Percentiles rank a stretch among this genome's conserved stretches.
phyloP scores from a whole-genome alignment of 30 jellyfish, hydroid and myxozoan species.

The Catostylus mosaicus region DNA sequence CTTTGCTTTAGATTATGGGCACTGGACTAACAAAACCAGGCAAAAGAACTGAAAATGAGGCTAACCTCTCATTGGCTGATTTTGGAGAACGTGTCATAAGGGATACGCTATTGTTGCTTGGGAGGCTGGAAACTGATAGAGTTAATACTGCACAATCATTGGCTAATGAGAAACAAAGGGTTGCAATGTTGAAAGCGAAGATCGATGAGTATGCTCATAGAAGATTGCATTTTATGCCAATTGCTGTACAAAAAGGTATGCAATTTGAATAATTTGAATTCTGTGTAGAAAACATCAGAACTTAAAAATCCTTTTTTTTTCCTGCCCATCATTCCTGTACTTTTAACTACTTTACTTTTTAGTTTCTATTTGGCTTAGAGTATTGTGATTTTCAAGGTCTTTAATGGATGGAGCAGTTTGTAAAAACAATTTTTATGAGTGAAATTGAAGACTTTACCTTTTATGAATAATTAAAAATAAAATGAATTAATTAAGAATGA shows the following conservation, averaged over 20 bases:
- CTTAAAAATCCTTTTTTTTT: too few species aligned
- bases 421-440: too few species aligned
- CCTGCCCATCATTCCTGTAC: too few species aligned
- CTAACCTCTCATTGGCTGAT: background rate
- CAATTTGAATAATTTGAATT: background rate
- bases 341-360: too few species aligned
- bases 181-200: constrained; percentile 41
- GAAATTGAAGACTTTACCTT: too few species aligned
- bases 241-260: constrained; percentile 87
- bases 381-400: too few species aligned
- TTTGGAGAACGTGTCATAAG: constrained; percentile 43
- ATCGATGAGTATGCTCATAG: constrained; percentile 75
- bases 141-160: constrained; percentile 60
- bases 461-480: too few species aligned
- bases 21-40: constrained; percentile 26
- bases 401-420: too few species aligned
- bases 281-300: background rate
- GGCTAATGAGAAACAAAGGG: constrained; percentile 64
- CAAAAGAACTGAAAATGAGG: background rate
- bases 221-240: constrained; percentile 75
- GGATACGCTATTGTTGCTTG: constrained; percentile 60
- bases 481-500: background rate
- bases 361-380: too few species aligned
- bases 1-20: constrained; percentile 42
- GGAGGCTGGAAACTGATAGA: constrained; percentile 83